These are phyloP conservation scores for Adrianichthys oophorus DNA, from an alignment of 2,797 vertebrate genomes.

Conservation along the genomic window DNA sequence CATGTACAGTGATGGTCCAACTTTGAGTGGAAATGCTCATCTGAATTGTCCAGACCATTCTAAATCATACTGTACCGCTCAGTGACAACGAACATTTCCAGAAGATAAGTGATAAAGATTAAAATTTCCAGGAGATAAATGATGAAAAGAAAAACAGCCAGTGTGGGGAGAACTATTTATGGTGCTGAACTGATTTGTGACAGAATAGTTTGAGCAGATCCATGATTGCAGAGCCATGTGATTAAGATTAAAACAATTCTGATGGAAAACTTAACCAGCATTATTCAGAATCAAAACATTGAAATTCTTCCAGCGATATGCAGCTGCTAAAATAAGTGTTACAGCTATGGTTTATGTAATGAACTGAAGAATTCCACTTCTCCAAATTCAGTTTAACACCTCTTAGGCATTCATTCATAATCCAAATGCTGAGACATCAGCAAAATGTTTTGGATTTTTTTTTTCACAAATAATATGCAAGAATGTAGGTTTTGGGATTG, in stretches of 20 bases:
- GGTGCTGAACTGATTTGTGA: conserved; percentile 55
- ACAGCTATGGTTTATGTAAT: conserved; percentile 11
- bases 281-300: conserved; percentile 9
- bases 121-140: no score
- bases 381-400: conserved; percentile 10
- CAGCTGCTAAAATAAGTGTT: no score
- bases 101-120: no score
- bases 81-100: no score
- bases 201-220: background rate
- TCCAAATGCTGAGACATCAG: conserved; percentile 3
- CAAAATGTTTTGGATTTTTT: background rate
- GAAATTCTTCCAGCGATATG: conserved; percentile 2
- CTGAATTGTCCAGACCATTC: no score
- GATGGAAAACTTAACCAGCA: background rate
- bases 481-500: background rate
- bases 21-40: no score
- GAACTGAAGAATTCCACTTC: conserved; percentile 3
- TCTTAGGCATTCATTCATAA: conserved; percentile 32
- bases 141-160: background rate
- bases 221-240: background rate
- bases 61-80: no score
- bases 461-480: conserved; percentile 7
- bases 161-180: conserved; percentile 49
- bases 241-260: background rate
- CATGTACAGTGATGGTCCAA: no score